These are phyloP conservation scores for Amaurobius ferox DNA, from an alignment of 2,888 invertebrate species.

Conservation along the genomic window DNA sequence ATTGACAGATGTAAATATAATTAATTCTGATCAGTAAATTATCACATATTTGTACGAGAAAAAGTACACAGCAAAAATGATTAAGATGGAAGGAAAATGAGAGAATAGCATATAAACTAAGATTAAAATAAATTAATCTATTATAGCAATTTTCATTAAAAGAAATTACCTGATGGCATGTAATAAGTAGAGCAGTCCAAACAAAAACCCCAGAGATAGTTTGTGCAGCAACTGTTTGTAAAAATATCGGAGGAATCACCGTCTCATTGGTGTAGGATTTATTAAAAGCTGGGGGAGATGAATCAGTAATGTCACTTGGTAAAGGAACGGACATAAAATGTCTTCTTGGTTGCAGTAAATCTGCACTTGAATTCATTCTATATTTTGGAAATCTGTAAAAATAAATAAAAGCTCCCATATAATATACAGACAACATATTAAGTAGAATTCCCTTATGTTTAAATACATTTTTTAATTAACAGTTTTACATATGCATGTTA, in stretches of 20 bases:
- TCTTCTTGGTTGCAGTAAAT: conserved; percentile 27
- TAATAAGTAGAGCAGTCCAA: conserved; percentile 94
- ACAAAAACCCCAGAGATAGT: conserved; percentile 96
- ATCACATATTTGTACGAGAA: too few species aligned
- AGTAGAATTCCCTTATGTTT: too few species aligned
- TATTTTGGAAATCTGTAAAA: too few species aligned
- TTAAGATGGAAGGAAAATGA: not conserved
- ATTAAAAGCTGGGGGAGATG: conserved; percentile 9
- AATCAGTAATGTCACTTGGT: conserved; percentile 33
- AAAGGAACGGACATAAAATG: conserved; percentile 58
- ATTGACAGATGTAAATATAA: too few species aligned
- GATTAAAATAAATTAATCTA: not conserved
- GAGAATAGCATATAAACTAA: too few species aligned
- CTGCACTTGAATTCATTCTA: conserved; percentile 40
- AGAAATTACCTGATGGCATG: conserved; percentile 93
- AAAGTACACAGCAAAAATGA: too few species aligned
- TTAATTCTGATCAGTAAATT: too few species aligned
- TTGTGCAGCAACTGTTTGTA: conserved; percentile 95
- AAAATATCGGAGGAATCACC: conserved; percentile 82
- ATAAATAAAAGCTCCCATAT: too few species aligned
- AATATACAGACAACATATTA: too few species aligned
- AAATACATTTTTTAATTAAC: too few species aligned
- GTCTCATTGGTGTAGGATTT: conserved; percentile 32
- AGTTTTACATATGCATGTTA: too few species aligned
- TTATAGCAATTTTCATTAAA: not conserved